Base-by-base conservation (phyloP, 2,113 vertebrate genomes). In the Ictalurus punctatus region DNA sequence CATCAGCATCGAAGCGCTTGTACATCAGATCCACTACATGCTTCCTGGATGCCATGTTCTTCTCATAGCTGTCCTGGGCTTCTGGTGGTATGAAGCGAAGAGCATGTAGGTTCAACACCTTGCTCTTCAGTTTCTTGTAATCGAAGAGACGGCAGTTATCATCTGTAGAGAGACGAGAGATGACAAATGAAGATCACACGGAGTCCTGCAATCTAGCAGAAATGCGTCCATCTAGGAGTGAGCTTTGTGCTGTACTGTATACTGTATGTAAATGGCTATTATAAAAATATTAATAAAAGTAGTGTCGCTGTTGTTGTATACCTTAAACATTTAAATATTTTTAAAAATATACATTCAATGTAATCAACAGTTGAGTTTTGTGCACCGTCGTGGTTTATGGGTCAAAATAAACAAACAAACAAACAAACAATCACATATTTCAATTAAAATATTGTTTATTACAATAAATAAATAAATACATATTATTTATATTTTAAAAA, bases 1-100 rank as follows among this genome's bases (percentile, higher is more conserved):
- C 95, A 91, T 99, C 96, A 4, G 95, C 95, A 89, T 99, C 98
- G 91, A 98, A 99, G 93, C 96, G 96, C 88, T 95, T 96, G 93
- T 99, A 99, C 96, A 99, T 97, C 48, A 96, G 90, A 92, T 99
- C 97, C 63, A 98, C 97, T 87, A 99, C 94, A 74, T 95, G 89
- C 92, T 97, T 98, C 94, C 95, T 97, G 90, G 94, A 93, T 14
- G 91, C 90, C 93, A 96, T 94, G 92, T 96, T 96, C 90, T 97
- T 96, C 69, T 92, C 93, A 76, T 93, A 84, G 27, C 89, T 89
- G 52, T 93, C 96, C 67, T 95, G 94, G 93, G 93, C 91, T 90
- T 94, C 92, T 73, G 95, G 93, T 19, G 91, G 92, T 87, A 94
- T 82, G 78, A 97, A 96, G 87, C 94, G 96, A 91, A 91, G 96